Evolutionary conservation across 2,888 invertebrate species (phyloP), one percentile per base, ranked within the genome.

Genomic region (Rhingia campestris): DNA sequence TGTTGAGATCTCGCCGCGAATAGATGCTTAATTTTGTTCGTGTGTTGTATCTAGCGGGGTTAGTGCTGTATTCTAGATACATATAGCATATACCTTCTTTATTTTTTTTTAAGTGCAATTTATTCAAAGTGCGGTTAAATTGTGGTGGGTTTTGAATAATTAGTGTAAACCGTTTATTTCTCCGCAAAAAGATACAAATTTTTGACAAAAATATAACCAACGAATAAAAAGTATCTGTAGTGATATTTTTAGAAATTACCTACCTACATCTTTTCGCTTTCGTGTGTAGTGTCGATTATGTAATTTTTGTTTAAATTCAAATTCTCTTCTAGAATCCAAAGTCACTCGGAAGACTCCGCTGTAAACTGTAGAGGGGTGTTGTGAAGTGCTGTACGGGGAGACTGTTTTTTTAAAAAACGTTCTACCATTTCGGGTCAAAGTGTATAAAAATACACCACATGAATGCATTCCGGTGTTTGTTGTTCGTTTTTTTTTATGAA

Each of bases 1-100:
- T 87, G 88, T 87, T 87, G 87, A 87, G 87, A 87, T 86, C 87
- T 88, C 88, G 87, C 86, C 86, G 87, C 87, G 77, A 77, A 66
- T 77, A 87, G 87, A 87, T 87, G 74, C 54, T 72, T 49, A 22
- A n/a, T 43, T 45, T 61, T 79, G 80, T 58, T 43, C 51, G 63
- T 67, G 79, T 53, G 56, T 45, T 80, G 49, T 70, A 84, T 80
- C 74, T 80, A 70, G 63, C 84, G 80, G 80, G 22, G 64, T 72
- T 77, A 64, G 79, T 74, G 73, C 51, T 63, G 35, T 70, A 30
- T 67, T 79, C 61, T 64, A 59, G 58, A 73, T 82, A 79, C 67
- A 47, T 59, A 64, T 35, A 67, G 37, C 12, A 37, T 41, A 58
- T 37, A 35, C 37, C 56, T 37, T 22, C 32, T n/a, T 10, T 14